phyloP scores from a whole-genome alignment of 2,113 vertebrate genomes.

The Syngnathus typhle region DNA sequence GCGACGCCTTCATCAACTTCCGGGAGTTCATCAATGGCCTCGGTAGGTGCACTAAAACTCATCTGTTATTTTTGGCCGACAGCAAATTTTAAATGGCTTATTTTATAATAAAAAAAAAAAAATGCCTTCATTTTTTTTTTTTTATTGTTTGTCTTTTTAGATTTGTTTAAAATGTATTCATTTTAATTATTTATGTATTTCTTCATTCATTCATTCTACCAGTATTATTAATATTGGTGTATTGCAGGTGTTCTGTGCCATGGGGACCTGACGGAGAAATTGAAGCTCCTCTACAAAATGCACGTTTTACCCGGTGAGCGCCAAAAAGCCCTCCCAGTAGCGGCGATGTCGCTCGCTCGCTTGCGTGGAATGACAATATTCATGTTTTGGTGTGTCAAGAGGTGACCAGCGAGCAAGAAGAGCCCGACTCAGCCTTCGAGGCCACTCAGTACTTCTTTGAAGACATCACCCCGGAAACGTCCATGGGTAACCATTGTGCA shows the following conservation, averaged over 20 bases:
- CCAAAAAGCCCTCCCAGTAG: background rate
- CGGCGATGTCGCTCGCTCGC: background rate
- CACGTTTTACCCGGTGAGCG: slow-evolving; percentile 88
- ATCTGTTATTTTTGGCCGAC: background rate
- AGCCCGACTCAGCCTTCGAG: slow-evolving; percentile 96
- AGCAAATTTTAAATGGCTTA: too few relatives aligned
- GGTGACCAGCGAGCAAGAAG: slow-evolving; percentile 82
- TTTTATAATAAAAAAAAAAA: too few relatives aligned
- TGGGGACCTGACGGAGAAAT: slow-evolving; percentile 89
- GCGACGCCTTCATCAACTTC: slow-evolving; percentile 92
- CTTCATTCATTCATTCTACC: too few relatives aligned
- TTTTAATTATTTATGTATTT: too few relatives aligned
- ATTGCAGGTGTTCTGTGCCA: slow-evolving; percentile 84
- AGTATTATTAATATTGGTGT: slow-evolving; percentile 2
- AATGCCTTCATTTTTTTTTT: too few relatives aligned
- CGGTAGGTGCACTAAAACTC: slow-evolving; percentile 67
- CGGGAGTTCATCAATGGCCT: slow-evolving; percentile 90
- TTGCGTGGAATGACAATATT: background rate
- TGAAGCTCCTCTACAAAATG: slow-evolving; percentile 94
- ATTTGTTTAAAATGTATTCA: too few relatives aligned
- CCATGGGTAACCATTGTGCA: slow-evolving; percentile 71
- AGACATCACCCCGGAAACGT: slow-evolving; percentile 91
- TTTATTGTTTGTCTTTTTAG: too few relatives aligned
- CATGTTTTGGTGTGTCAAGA: slow-evolving; percentile 52
- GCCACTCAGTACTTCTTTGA: slow-evolving; percentile 99